Conservation (phyloP, 2,797 vertebrate species). For the Diplodus puntazzo region DNA sequence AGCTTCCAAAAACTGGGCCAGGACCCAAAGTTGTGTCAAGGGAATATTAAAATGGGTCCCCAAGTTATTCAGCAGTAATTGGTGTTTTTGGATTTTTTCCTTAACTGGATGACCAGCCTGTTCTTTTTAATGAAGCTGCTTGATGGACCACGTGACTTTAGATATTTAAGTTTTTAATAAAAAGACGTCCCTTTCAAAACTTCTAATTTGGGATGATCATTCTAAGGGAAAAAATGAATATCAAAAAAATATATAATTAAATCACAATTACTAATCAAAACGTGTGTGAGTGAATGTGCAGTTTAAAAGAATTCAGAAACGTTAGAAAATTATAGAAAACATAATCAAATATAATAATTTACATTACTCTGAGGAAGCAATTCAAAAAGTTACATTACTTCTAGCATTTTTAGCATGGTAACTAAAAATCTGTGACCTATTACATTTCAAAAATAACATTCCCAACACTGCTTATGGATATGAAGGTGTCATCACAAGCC, state of each 20-base stretch:
- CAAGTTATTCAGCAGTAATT: constrained; percentile 58
- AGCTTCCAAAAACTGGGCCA: constrained; percentile 65
- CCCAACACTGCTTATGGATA: background rate
- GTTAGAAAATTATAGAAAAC: too few species aligned
- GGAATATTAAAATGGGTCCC: constrained; percentile 71
- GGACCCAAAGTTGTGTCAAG: constrained; percentile 59
- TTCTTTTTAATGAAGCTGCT: constrained; percentile 31
- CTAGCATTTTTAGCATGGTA: too few species aligned
- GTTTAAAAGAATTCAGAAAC: too few species aligned
- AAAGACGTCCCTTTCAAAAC: background rate
- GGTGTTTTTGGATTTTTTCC: constrained; percentile 19
- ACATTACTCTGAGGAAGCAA: too few species aligned
- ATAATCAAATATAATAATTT: too few species aligned
- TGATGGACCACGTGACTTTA: constrained; percentile 1
- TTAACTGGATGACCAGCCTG: constrained; percentile 35
- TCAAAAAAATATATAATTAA: too few species aligned
- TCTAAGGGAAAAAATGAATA: background rate
- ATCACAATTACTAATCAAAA: too few species aligned
- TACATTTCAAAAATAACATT: too few species aligned
- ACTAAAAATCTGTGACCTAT: too few species aligned
- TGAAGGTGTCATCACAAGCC: background rate
- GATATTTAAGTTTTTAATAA: background rate
- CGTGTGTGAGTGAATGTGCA: too few species aligned
- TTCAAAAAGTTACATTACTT: too few species aligned
- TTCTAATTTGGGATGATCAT: background rate